Evolutionary conservation across 2,113 vertebrate species (phyloP).

Genomic region (Todiramphus chloris): DNA sequence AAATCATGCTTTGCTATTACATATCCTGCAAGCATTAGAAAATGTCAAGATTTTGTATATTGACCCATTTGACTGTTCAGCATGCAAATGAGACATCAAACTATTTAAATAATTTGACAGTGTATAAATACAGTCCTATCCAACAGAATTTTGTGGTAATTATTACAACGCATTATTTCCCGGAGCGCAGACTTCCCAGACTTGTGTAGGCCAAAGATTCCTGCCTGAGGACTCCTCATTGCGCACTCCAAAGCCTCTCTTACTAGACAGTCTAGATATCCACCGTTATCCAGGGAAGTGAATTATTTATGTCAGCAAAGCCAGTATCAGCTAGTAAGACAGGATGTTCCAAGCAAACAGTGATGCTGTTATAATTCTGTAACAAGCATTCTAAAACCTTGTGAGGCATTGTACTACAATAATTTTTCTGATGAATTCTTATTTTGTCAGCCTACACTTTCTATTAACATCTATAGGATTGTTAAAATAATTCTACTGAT

Average conservation of each 20-base stretch:
- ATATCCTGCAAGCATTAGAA: not conserved
- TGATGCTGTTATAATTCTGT: not conserved
- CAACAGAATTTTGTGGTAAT: not conserved
- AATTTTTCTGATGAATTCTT: not conserved
- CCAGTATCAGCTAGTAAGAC: not conserved
- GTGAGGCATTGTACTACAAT: not conserved
- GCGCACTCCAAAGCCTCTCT: not conserved
- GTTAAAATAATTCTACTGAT: not conserved
- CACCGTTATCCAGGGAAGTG: not conserved
- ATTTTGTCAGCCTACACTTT: not conserved
- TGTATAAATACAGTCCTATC: not conserved
- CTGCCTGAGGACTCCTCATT: not conserved
- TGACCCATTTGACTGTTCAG: not conserved
- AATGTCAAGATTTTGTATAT: not conserved
- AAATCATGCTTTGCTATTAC: not conserved
- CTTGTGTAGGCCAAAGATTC: not conserved
- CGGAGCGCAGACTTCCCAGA: not conserved
- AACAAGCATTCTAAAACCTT: not conserved
- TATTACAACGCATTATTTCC: not conserved
- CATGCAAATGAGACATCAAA: not conserved
- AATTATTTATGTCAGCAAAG: constrained; percentile 30
- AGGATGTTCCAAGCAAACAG: not conserved
- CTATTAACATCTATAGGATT: not conserved
- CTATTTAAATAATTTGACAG: not conserved
- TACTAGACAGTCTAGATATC: not conserved